A percentile compares a stretch with the other conserved stretches of the same genome.
phyloP scores from a whole-genome alignment of 2,113 vertebrate genomes.

The Panthera leo region DNA sequence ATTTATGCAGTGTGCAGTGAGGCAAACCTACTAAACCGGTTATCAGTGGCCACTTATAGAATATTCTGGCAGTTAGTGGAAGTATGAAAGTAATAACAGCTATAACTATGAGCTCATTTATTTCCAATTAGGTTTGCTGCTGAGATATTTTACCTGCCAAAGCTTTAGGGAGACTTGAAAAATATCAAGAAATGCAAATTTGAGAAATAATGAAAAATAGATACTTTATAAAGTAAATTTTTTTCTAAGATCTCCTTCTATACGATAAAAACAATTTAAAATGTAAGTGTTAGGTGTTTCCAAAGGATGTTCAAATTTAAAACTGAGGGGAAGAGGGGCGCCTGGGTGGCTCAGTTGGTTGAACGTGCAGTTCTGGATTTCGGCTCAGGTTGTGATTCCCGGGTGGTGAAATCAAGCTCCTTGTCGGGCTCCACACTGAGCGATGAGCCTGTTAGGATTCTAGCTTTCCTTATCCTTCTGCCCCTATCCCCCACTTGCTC shows the following conservation, averaged over 20 bases:
- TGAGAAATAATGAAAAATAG: slow-evolving; percentile 47
- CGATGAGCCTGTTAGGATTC: too few relatives aligned
- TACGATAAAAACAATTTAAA: slow-evolving; percentile 34
- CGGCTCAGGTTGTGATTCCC: too few relatives aligned
- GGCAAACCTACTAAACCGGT: slow-evolving; percentile 62
- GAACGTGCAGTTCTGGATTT: too few relatives aligned
- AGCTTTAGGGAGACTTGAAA: slow-evolving; percentile 65
- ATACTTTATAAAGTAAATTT: background rate
- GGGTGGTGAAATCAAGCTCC: too few relatives aligned
- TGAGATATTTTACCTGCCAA: slow-evolving; percentile 50
- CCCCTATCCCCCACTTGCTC: too few relatives aligned
- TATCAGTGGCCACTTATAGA: slow-evolving; percentile 75
- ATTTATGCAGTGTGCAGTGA: slow-evolving; percentile 54
- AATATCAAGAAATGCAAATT: slow-evolving; percentile 70
- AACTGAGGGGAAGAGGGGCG: background rate
- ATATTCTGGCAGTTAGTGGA: slow-evolving; percentile 75
- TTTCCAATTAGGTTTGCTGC: slow-evolving; percentile 75
- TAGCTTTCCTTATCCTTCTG: too few relatives aligned
- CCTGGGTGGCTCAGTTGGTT: too few relatives aligned
- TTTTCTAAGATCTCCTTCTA: background rate
- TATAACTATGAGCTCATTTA: slow-evolving; percentile 71
- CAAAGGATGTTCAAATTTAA: background rate
- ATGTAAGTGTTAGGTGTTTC: slow-evolving; percentile 1
- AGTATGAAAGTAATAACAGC: slow-evolving; percentile 72
- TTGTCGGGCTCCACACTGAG: too few relatives aligned